Conservation (phyloP, 2,797 vertebrate species). For the Parauchenoglanis punctatus region DNA sequence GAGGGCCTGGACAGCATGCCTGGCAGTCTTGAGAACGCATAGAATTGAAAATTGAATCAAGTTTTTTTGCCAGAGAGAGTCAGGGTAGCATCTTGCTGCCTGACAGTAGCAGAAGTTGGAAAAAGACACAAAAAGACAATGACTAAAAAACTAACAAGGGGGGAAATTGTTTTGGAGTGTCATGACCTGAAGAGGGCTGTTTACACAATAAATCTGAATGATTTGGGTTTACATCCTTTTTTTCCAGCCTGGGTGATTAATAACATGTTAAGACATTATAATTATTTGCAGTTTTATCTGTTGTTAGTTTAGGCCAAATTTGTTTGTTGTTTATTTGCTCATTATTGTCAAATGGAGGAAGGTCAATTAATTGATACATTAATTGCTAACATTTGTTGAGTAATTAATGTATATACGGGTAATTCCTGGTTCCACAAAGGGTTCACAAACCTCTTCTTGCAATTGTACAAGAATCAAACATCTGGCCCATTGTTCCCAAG, state of each 20-base stretch:
- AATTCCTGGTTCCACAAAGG: neutral
- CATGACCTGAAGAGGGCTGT: neutral
- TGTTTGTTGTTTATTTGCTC: neutral
- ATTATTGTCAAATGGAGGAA: neutral
- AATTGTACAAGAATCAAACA: neutral
- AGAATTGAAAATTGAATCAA: neutral
- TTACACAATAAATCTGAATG: neutral
- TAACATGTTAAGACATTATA: neutral
- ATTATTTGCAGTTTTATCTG: constrained; percentile 6
- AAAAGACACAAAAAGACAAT: neutral
- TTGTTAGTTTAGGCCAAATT: neutral
- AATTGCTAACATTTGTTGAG: neutral
- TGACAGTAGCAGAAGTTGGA: neutral
- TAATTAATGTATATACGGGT: neutral
- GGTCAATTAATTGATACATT: no score
- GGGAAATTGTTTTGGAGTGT: neutral
- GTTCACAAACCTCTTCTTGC: neutral
- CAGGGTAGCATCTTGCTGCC: neutral
- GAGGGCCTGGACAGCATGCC: neutral
- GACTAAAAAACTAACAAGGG: neutral
- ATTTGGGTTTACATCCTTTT: neutral
- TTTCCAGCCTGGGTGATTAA: neutral
- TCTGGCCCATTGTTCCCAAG: neutral
- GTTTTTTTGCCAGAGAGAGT: neutral
- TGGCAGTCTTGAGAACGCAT: neutral